Evolutionary conservation across 1,140 invertebrate genomes (phyloP), one percentile per base, ranked within the genome.

Genomic region (Scylla paramamosain): DNA sequence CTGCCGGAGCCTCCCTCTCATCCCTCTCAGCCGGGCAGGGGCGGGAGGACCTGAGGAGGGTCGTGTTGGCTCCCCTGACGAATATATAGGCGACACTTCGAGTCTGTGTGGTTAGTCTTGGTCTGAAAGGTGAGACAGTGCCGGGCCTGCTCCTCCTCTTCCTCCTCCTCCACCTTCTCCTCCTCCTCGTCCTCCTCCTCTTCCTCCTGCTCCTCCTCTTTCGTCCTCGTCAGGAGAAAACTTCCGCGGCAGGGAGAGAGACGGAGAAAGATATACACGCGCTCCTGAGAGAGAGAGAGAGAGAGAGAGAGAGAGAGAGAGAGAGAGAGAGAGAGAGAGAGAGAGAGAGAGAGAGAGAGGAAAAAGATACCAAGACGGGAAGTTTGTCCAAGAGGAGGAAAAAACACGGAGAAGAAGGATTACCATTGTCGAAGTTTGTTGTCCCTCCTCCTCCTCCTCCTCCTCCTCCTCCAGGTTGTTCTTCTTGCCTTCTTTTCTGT

Each of bases 11-110:
- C 59, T n/a, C 20, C 90, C 48, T 32, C 90, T 91, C 48, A 91
- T 91, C 90, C 52, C 52, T 91, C 39, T 89, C 86, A 39, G 28
- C 31, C 39, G 39, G 16, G 90, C 31, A 86, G 92, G 28, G 29
- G 83, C 83, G 8, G n/a, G 77, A n/a, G 32, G 32, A 39, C 82
- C 16, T 48, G 39, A 0, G 52, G 52, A 14, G 32, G 32, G 48
- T 29, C 16, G 12, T 20, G 48, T 46, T 83, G 83, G 77, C 0
- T 4, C 28, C 52, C 83, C 92, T 93, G 92, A 93, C 28, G 92
- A 84, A 93, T 93, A 93, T 93, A 93, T 93, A 93, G 92, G 39
- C 92, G 83, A 93, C 92, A 48, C 45, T 82, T 39, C 20, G 29
- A 93, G 92, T 48, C 92, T 48, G 46, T 31, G 8, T 45, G 83